Conservation (phyloP, 1,140 invertebrate species). For the Bombus impatiens region DNA sequence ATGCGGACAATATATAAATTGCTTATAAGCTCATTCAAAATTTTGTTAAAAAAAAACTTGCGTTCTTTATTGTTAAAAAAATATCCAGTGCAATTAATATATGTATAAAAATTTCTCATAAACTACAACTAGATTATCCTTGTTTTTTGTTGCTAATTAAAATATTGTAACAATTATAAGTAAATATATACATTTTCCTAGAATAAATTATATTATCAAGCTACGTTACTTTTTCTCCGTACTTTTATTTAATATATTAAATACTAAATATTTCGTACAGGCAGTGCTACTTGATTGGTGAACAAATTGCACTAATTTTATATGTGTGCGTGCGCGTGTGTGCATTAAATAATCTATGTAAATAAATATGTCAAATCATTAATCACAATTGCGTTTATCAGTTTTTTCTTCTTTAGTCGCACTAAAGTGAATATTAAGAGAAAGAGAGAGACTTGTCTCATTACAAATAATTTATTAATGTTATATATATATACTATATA, state of each 20-base stretch:
- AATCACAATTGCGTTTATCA: conserved; percentile 11
- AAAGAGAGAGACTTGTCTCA: conserved; percentile 29
- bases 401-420: neutral
- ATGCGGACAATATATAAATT: neutral
- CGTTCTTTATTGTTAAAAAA: conserved; percentile 6
- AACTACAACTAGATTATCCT: neutral
- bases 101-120: neutral
- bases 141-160: neutral
- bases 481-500: conserved; percentile 15
- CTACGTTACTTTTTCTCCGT: neutral
- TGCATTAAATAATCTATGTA: conserved; percentile 53
- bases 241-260: conserved; percentile 15
- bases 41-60: conserved; percentile 24
- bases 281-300: conserved; percentile 34
- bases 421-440: neutral
- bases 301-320: conserved; percentile 47
- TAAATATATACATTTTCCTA: conserved; percentile 11
- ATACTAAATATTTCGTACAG: conserved; percentile 26
- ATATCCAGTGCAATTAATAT: conserved; percentile 19
- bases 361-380: conserved; percentile 65
- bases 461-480: conserved; percentile 73
- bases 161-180: neutral
- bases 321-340: conserved; percentile 7
- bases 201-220: neutral
- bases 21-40: neutral